A percentile compares a stretch with the other conserved stretches of the same genome.
These are phyloP conservation scores for Hoplodrina ambigua DNA, from an alignment of 2,888 invertebrate genomes.

Conservation along the genomic window DNA sequence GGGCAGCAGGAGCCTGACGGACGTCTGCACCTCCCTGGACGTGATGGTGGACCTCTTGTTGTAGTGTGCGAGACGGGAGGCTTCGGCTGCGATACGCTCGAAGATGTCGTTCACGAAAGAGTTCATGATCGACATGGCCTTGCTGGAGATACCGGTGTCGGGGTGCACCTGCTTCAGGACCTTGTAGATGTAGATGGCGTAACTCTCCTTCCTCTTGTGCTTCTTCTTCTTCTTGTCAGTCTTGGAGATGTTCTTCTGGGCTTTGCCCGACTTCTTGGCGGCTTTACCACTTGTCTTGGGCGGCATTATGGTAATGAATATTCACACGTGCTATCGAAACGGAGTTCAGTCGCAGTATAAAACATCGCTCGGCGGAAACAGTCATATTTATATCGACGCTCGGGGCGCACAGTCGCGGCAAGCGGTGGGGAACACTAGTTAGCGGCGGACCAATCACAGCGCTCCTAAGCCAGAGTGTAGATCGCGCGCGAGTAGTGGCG, in stretches of 20 bases:
- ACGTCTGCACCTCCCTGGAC: too few species aligned
- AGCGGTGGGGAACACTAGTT: too few species aligned
- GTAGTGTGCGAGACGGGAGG: slow-evolving; percentile 90
- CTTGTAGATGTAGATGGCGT: slow-evolving; percentile 91
- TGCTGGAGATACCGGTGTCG: slow-evolving; percentile 87
- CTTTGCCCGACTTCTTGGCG: slow-evolving; percentile 89
- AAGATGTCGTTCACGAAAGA: slow-evolving; percentile 94
- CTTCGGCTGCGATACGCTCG: slow-evolving; percentile 92
- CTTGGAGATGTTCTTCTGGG: slow-evolving; percentile 90
- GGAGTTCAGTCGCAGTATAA: too few species aligned
- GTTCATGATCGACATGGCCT: slow-evolving; percentile 93
- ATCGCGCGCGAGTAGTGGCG: too few species aligned
- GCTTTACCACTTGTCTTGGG: slow-evolving; percentile 66
- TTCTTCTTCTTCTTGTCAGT: slow-evolving; percentile 90
- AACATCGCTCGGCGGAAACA: too few species aligned
- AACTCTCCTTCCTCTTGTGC: slow-evolving; percentile 90
- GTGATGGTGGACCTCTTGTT: too few species aligned
- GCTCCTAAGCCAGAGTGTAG: too few species aligned
- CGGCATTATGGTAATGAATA: too few species aligned
- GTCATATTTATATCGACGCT: too few species aligned
- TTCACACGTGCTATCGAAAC: too few species aligned
- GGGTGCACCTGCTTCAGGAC: slow-evolving; percentile 92
- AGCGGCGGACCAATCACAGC: too few species aligned
- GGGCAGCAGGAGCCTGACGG: neutral
- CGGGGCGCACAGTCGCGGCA: too few species aligned